A percentile compares a stretch with the other conserved stretches of the same genome.
phyloP scores from a whole-genome alignment of 2,888 invertebrate genomes.

The Hedychridium roseum region DNA sequence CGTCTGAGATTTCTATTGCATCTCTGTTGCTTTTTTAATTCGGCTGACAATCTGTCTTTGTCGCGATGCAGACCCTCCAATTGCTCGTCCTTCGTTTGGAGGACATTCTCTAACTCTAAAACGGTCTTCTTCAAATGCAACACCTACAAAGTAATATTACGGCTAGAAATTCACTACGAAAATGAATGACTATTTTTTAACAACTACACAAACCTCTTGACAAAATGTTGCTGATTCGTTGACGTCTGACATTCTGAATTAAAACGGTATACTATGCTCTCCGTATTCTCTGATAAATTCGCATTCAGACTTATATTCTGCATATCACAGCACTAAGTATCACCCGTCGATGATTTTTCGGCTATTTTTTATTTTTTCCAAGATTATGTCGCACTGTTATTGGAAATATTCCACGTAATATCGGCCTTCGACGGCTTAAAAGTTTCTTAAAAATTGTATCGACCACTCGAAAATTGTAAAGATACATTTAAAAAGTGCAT shows the following conservation, averaged over 20 bases:
- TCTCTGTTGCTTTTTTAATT: slow-evolving; percentile 65
- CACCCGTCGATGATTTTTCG: too few relatives aligned
- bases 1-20: slow-evolving; percentile 64
- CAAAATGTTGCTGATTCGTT: slow-evolving; percentile 25
- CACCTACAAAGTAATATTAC: slow-evolving; percentile 64
- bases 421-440: too few relatives aligned
- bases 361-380: too few relatives aligned
- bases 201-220: slow-evolving; percentile 33
- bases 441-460: too few relatives aligned
- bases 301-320: slow-evolving; percentile 34
- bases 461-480: too few relatives aligned
- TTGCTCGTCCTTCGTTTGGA: slow-evolving; percentile 65
- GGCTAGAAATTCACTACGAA: slow-evolving; percentile 47
- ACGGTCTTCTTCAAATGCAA: slow-evolving; percentile 63
- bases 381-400: too few relatives aligned
- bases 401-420: too few relatives aligned
- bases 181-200: slow-evolving; percentile 25
- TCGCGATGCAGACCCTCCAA: slow-evolving; percentile 65
- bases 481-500: too few relatives aligned
- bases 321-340: slow-evolving; percentile 43
- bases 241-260: slow-evolving; percentile 20
- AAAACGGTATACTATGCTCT: slow-evolving; percentile 17
- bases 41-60: slow-evolving; percentile 66
- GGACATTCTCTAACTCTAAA: slow-evolving; percentile 62
- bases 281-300: slow-evolving; percentile 22